phyloP scores from a whole-genome alignment of 2,888 invertebrate species.

The Nomada ferruginata region DNA sequence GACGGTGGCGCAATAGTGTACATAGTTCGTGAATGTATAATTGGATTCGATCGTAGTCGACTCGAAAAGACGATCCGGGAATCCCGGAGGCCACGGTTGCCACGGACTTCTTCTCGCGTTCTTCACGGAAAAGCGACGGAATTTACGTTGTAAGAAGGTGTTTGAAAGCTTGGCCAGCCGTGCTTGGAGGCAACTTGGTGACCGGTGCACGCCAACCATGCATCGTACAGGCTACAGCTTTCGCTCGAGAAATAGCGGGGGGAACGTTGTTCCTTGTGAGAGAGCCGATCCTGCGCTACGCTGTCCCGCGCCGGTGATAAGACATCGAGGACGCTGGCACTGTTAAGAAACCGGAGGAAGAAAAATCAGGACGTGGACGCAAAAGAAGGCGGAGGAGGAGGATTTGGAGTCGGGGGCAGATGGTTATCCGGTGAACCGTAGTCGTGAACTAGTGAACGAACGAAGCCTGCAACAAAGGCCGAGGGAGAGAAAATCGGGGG shows the following conservation, averaged over 20 bases:
- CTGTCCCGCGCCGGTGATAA: conserved; percentile 10
- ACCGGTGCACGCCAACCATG: conserved; percentile 49
- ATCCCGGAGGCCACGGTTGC: conserved; percentile 6
- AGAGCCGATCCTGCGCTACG: conserved; percentile 13
- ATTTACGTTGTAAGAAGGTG: conserved; percentile 28
- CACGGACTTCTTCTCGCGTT: not conserved
- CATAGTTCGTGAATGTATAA: not conserved
- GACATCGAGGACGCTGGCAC: conserved; percentile 14
- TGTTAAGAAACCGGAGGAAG: not conserved
- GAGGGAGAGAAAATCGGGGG: conserved; percentile 34
- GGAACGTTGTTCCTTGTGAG: conserved; percentile 24
- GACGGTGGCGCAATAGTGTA: not conserved
- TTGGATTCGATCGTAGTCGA: not conserved
- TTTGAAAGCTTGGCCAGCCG: conserved; percentile 50
- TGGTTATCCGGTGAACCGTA: conserved; percentile 6
- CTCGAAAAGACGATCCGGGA: not conserved
- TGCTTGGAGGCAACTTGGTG: conserved; percentile 27
- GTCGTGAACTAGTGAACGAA: conserved; percentile 8
- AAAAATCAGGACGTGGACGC: not conserved
- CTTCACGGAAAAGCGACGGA: not conserved
- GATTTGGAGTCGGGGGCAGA: not conserved
- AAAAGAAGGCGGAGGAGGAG: not conserved
- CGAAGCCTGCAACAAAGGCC: not conserved
- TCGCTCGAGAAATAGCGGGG: conserved; percentile 23
- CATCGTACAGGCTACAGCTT: conserved; percentile 27